Conservation (phyloP, 2,888 invertebrate genomes). For the Ptilodon capucinus region DNA sequence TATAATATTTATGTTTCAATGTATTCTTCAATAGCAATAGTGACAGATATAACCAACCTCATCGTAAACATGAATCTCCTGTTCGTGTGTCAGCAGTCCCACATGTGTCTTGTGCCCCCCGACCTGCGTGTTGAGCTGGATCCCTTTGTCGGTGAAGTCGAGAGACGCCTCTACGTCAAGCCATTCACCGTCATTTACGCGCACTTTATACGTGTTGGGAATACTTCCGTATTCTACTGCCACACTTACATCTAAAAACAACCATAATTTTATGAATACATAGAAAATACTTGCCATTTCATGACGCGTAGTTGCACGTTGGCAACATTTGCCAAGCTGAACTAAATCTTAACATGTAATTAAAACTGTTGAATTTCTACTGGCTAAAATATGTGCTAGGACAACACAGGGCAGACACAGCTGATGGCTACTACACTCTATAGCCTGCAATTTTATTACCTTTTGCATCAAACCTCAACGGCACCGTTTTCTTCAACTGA, state of each 20-base stretch:
- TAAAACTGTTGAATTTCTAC: too few relatives aligned
- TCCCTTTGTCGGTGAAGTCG: slow-evolving; percentile 42
- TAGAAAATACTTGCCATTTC: too few relatives aligned
- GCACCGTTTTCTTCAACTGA: slow-evolving; percentile 78
- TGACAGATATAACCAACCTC: slow-evolving; percentile 62
- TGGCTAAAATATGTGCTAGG: too few relatives aligned
- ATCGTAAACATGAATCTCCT: slow-evolving; percentile 69
- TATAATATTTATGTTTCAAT: too few relatives aligned
- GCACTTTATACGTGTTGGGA: slow-evolving; percentile 59
- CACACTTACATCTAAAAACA: slow-evolving; percentile 78
- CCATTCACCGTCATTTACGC: slow-evolving; percentile 82
- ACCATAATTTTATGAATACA: too few relatives aligned
- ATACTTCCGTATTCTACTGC: slow-evolving; percentile 79
- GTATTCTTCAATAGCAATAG: too few relatives aligned
- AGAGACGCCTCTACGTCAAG: slow-evolving; percentile 62
- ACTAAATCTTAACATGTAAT: too few relatives aligned
- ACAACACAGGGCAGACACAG: too few relatives aligned
- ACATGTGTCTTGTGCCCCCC: slow-evolving; percentile 60
- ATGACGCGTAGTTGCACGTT: too few relatives aligned
- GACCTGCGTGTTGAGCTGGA: slow-evolving; percentile 51
- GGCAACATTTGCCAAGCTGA: too few relatives aligned
- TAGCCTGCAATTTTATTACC: too few relatives aligned
- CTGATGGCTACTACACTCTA: too few relatives aligned
- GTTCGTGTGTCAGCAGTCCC: slow-evolving; percentile 57
- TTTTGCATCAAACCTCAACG: slow-evolving; percentile 83